Conservation (phyloP, 2,888 invertebrate species). For the Belgica antarctica region DNA sequence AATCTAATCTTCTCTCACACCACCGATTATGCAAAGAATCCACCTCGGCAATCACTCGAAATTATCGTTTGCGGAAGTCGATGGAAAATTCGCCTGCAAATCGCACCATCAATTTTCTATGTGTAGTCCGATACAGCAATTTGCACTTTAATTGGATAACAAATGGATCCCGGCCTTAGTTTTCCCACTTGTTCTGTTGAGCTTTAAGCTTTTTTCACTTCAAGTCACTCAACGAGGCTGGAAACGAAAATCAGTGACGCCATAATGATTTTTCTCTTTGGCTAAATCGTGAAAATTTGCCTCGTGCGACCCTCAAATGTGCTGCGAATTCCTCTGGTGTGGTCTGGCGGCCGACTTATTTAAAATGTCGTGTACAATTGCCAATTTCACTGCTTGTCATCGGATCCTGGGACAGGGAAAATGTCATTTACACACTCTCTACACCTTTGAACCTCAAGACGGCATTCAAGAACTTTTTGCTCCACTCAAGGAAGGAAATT, state of each 20-base stretch:
- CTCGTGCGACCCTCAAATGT: background rate
- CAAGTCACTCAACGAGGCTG: background rate
- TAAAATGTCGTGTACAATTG: background rate
- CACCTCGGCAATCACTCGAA: no score
- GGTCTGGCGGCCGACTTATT: background rate
- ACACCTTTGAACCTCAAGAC: background rate
- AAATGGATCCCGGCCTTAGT: background rate
- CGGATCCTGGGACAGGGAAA: background rate
- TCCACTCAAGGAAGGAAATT: background rate
- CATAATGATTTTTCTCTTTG: constrained; percentile 39
- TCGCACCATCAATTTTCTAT: no score
- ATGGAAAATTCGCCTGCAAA: no score
- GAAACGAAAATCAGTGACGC: constrained; percentile 31
- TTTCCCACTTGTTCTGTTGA: no score
- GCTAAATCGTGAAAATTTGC: background rate
- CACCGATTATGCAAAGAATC: no score
- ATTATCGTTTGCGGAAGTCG: no score
- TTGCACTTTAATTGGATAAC: background rate
- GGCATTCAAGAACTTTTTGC: no score
- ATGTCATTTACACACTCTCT: background rate
- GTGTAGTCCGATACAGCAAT: no score
- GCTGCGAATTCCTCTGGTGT: background rate
- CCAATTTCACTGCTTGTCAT: background rate
- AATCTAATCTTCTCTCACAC: no score
- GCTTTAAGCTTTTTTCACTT: background rate